Evolutionary conservation across 2,113 vertebrate species (phyloP), one percentile per base, ranked within the genome.

Genomic region (Cololabis saira): DNA sequence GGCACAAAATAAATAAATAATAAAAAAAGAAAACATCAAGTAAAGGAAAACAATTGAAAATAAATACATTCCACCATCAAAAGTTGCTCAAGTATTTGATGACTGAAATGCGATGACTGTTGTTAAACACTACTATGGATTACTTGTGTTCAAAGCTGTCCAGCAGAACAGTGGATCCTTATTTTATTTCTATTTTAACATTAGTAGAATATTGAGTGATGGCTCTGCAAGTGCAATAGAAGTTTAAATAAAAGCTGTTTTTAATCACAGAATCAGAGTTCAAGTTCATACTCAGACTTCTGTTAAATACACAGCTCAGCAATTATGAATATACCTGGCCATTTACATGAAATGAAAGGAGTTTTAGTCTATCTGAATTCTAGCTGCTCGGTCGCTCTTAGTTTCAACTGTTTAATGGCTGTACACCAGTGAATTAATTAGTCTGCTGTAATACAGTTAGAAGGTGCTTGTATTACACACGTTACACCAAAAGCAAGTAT

Each of bases 401-500:
- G 51, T 60, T 40, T 65, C 40, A 84, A 67, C 70, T 75, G 76
- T 64, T 71, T 70, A n/a, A 78, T 81, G 71, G 86, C 70, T 75
- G 59, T 58, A 83, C 80, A 82, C 63, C 30, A 71, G 58, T 47
- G 73, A 62, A 50, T 72, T 57, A 57, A 77, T 82, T 80, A 66
- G 70, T 80, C 62, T 69, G 76, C 75, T 78, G 82, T 78, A 76
- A 67, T 85, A 84, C 69, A 75, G 76, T 81, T 83, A 76, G n/a
- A 61, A 71, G 61, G 51, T 67, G 80, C 82, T 87, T 87, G 77
- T 84, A 82, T 76, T 75, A 74, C 78, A 89, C 81, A 63, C 50
- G 86, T 81, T 73, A 82, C 78, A 85, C 73, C 82, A 69, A 80
- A 76, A 88, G 86, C 88, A 84, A 85, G 85, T 85, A 80, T 71